phyloP scores from a whole-genome alignment of 2,888 invertebrate species.

The Drosophila stalkeri region DNA sequence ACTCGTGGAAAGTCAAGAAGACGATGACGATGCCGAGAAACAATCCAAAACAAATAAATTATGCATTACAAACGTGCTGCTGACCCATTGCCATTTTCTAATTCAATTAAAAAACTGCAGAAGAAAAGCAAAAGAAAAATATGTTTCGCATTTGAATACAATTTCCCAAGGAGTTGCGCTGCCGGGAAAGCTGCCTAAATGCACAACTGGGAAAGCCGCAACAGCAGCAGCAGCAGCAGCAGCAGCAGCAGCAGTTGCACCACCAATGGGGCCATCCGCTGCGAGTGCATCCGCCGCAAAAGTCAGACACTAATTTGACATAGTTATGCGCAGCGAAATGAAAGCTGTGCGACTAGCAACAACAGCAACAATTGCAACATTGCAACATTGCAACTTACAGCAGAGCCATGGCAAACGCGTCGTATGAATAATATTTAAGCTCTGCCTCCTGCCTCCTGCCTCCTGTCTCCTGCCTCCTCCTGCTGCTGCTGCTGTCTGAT shows the following conservation, averaged over 20 bases:
- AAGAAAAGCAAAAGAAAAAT: conserved; percentile 19
- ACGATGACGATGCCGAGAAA: conserved; percentile 17
- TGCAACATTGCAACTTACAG: conserved; percentile 8
- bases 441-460: conserved; percentile 21
- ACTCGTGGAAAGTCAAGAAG: conserved; percentile 30
- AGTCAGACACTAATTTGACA: conserved; percentile 76
- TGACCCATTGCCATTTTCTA: conserved; percentile 81
- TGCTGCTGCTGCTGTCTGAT: not conserved
- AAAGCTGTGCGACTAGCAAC: conserved; percentile 62
- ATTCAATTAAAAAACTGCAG: conserved; percentile 74
- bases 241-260: not conserved
- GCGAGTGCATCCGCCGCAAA: conserved; percentile 47
- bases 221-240: not conserved
- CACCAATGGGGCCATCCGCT: conserved; percentile 32
- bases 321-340: conserved; percentile 78
- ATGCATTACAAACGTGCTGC: conserved; percentile 82
- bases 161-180: conserved; percentile 68
- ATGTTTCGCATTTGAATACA: conserved; percentile 72
- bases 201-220: conserved; percentile 64
- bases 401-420: conserved; percentile 55
- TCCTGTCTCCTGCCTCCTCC: not conserved
- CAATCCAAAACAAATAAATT: conserved; percentile 71
- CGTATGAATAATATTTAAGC: conserved; percentile 77
- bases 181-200: conserved; percentile 72
- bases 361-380: conserved; percentile 18